Evolutionary conservation across 2,888 invertebrate species (phyloP), one percentile per base, ranked within the genome.

Genomic region (Leptopilina syphax): DNA sequence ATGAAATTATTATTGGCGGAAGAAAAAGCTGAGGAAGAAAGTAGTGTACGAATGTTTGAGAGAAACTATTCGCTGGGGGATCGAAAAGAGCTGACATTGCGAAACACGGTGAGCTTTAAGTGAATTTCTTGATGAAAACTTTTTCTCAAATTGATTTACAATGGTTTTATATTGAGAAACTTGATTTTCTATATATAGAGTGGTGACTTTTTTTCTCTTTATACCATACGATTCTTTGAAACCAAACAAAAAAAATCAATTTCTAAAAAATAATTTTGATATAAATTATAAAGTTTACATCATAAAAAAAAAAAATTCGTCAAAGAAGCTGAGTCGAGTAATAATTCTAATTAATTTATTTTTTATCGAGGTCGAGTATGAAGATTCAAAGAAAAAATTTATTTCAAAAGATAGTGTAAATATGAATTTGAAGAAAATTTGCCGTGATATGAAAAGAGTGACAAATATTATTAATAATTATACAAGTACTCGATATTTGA

Each of bases 31-130:
- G 57, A 57, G n/a, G 54, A 73, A 34, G 13, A 57, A 73, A 34
- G 34, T 34, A 73, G 73, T 57, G 34, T 34, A 57, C 13, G 41
- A 9, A 8, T 73, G 27, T n/a, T 34, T 57, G n/a, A 34, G 9
- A 57, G n/a, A 73, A 73, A 73, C 34, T 57, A 57, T 73, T 73
- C 73, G n/a, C 57, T 27, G n/a, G 34, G 73, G 73, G 57, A 73
- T 57, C 34, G 54, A n/a, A 57, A 73, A 73, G 73, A 57, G 57
- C 73, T 34, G 34, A 73, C 54, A n/a, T 57, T 57, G 24, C 34
- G 73, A 57, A 73, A 57, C 57, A 73, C 34, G 57, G 73, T 73
- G 54, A 73, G 73, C 73, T 73, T 73, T 73, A 73, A 57, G n/a
- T 73, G 73, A 73, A 73, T 73, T 57, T 73, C 34, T 27, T n/a